A percentile compares a stretch with the other conserved stretches of the same genome.
These are phyloP conservation scores for Myiagra hebetior DNA, from an alignment of 2,113 vertebrate species.

Conservation along the genomic window DNA sequence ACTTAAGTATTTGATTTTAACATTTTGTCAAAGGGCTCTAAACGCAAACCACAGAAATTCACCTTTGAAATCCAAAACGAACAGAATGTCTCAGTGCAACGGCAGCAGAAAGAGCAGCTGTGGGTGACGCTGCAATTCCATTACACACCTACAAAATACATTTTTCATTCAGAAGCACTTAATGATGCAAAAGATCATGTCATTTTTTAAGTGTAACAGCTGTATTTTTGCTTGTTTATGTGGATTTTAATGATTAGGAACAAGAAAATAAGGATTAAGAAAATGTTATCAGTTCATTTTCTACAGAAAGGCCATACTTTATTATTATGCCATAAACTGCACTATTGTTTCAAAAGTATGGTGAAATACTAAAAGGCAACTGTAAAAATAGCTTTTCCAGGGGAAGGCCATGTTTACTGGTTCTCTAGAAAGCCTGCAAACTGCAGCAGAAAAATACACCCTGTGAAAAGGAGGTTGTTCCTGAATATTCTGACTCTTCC, in stretches of 20 bases:
- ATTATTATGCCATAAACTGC: neutral
- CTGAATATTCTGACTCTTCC: neutral
- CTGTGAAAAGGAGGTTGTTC: neutral
- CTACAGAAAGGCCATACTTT: neutral
- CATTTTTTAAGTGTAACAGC: neutral
- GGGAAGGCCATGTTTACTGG: neutral
- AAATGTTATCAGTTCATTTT: neutral
- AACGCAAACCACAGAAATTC: neutral
- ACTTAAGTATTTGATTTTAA: neutral
- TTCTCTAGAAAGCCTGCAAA: neutral
- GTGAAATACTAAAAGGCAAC: neutral
- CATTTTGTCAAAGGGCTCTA: neutral
- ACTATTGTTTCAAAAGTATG: neutral
- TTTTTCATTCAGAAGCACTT: neutral
- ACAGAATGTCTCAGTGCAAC: constrained; percentile 66
- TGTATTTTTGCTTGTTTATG: neutral
- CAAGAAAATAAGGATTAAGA: neutral
- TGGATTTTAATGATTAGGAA: neutral
- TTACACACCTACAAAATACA: constrained; percentile 74
- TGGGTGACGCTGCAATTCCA: constrained; percentile 70
- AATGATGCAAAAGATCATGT: neutral
- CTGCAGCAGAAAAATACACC: neutral
- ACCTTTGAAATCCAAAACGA: constrained; percentile 60
- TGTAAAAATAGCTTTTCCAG: neutral
- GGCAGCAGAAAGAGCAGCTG: constrained; percentile 58